Evolutionary conservation across 2,888 invertebrate genomes (phyloP).

Genomic region (Agrotis ipsilon): DNA sequence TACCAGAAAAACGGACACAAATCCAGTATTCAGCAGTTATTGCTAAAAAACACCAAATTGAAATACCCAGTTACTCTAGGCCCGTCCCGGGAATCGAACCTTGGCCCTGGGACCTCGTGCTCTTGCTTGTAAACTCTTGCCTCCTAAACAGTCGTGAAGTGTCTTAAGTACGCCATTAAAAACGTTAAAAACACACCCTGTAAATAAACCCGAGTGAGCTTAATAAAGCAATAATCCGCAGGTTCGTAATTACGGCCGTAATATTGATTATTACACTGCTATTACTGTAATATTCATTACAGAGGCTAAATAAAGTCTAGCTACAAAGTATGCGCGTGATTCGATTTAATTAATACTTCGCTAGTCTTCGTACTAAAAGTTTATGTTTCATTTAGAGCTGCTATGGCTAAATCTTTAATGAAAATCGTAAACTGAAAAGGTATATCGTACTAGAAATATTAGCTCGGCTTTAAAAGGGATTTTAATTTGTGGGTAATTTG

Average conservation of each 20-base stretch:
- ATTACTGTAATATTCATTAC: slow-evolving; percentile 65
- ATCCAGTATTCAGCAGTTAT: no score
- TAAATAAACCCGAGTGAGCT: slow-evolving; percentile 35
- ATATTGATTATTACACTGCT: slow-evolving; percentile 73
- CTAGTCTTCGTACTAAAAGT: slow-evolving; percentile 35
- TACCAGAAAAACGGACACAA: no score
- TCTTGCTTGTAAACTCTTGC: no score
- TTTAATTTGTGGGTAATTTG: slow-evolving; percentile 3
- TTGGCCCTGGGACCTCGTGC: no score
- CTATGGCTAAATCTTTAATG: slow-evolving; percentile 40
- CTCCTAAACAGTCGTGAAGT: no score
- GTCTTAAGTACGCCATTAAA: no score
- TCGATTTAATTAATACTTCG: slow-evolving; percentile 65
- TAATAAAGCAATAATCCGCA: slow-evolving; percentile 77
- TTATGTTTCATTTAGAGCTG: slow-evolving; percentile 44
- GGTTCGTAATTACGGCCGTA: slow-evolving; percentile 70
- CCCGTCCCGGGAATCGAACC: no score
- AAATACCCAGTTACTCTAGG: no score
- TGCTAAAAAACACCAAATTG: no score
- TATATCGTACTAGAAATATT: slow-evolving; percentile 3
- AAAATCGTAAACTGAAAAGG: slow-evolving; percentile 49
- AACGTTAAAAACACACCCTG: slow-evolving; percentile 13
- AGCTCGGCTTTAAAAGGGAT: neutral
- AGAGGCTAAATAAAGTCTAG: slow-evolving; percentile 65
- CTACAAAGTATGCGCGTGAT: slow-evolving; percentile 73